Percentiles rank a stretch among this genome's conserved stretches.
phyloP scores from a whole-genome alignment of 2,113 vertebrate genomes.

The Cryptotis parvus region DNA sequence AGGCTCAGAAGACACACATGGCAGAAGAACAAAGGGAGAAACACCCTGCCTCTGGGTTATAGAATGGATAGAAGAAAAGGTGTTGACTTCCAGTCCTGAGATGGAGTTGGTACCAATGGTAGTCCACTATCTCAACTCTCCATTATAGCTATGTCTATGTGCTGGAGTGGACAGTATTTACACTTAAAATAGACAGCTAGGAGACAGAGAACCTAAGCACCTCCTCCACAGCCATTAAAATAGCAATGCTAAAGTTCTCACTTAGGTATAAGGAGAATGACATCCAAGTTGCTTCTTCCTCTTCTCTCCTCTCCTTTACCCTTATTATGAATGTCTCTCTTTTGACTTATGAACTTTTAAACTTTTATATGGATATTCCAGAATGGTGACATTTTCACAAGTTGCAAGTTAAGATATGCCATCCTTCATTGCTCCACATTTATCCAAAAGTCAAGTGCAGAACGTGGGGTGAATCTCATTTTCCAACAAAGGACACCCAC shows the following conservation, averaged over 20 bases:
- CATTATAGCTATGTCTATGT: not conserved
- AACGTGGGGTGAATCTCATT: not conserved
- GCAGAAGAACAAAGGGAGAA: not conserved
- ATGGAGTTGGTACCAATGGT: not conserved
- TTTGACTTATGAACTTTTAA: conserved; percentile 54
- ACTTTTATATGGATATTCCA: conserved; percentile 1
- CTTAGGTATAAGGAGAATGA: not conserved
- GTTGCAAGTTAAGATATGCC: conserved; percentile 1
- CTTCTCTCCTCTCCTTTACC: not conserved
- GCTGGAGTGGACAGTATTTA: not conserved
- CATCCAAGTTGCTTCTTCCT: not conserved
- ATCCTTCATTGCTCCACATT: not conserved
- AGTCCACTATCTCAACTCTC: not conserved
- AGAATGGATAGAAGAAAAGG: not conserved
- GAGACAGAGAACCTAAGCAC: not conserved
- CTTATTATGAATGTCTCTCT: not conserved
- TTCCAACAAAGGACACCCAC: not conserved
- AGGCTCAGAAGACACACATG: not conserved
- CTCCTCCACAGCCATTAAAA: not conserved
- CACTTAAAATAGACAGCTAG: not conserved
- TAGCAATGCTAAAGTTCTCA: not conserved
- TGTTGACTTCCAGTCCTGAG: not conserved
- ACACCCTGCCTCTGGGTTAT: not conserved
- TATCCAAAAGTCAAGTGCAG: not conserved
- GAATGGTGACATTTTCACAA: conserved; percentile 31